phyloP scores from a whole-genome alignment of 2,113 vertebrate genomes.

The Chlamydotis undulata region DNA sequence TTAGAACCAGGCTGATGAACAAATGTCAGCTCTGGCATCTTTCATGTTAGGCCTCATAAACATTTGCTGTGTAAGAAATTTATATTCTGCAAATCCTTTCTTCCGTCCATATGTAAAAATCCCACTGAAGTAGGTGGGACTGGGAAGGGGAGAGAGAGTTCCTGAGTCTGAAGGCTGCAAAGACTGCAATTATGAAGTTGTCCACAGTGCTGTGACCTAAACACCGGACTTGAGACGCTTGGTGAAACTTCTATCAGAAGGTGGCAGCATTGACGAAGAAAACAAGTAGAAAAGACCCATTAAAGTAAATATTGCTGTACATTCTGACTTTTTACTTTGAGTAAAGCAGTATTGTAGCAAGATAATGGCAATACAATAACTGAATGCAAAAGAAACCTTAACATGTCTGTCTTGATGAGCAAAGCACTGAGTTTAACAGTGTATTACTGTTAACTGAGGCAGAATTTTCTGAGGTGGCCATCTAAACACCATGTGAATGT shows the following conservation, averaged over 20 bases:
- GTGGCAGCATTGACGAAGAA: slow-evolving; percentile 80
- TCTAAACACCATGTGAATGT: neutral
- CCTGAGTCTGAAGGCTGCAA: fast-evolving
- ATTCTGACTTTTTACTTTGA: neutral
- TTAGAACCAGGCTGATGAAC: neutral
- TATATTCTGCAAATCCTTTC: neutral
- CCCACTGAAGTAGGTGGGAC: neutral
- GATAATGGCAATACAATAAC: slow-evolving; percentile 19
- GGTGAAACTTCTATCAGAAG: slow-evolving; percentile 61
- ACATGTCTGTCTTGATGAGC: neutral
- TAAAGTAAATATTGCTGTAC: neutral
- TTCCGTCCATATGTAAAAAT: neutral
- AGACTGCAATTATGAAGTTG: neutral
- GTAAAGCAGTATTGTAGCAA: slow-evolving; percentile 30
- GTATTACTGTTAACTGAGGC: neutral
- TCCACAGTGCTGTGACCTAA: neutral
- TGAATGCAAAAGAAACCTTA: slow-evolving; percentile 27
- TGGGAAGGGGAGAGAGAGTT: neutral
- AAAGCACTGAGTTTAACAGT: slow-evolving; percentile 9
- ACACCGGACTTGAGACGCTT: neutral
- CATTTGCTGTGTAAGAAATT: neutral
- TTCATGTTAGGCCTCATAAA: neutral
- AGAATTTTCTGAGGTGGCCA: neutral
- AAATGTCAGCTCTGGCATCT: fast-evolving
- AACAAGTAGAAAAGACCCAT: neutral